A percentile compares a stretch with the other conserved stretches of the same genome.
Conservation (phyloP, 2,888 invertebrate genomes). For the Chironomus tentans region DNA sequence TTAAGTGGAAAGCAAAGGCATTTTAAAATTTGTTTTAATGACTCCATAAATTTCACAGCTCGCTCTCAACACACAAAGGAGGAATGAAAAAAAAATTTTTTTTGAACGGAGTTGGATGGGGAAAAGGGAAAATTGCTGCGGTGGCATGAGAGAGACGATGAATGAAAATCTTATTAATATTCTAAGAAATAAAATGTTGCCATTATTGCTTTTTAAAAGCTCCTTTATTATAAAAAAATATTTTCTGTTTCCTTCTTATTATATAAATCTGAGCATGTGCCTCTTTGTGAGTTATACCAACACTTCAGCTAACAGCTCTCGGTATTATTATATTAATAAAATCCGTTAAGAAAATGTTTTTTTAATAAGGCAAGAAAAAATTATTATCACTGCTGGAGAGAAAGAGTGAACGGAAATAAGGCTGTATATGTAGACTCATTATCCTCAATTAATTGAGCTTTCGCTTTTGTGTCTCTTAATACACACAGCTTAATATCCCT, state of each 20-base stretch:
- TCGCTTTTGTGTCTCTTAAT: neutral
- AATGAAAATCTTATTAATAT: conserved; percentile 14
- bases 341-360: neutral
- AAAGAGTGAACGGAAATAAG: neutral
- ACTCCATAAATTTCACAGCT: conserved; percentile 5
- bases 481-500: too few relatives aligned
- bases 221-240: neutral
- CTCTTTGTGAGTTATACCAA: neutral
- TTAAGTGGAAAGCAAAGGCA: neutral
- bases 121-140: neutral
- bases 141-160: neutral
- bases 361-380: conserved; percentile 3
- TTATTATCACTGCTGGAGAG: neutral
- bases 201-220: conserved; percentile 12
- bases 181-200: neutral
- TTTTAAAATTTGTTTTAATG: conserved; percentile 13
- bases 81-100: neutral
- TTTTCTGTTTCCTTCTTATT: neutral
- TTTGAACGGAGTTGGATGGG: neutral
- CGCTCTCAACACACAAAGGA: neutral
- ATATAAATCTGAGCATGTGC: conserved; percentile 2
- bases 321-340: neutral
- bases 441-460: neutral
- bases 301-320: neutral
- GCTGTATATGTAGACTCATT: neutral